Conservation (phyloP, 2,113 vertebrate species). For the Taxidea taxus region DNA sequence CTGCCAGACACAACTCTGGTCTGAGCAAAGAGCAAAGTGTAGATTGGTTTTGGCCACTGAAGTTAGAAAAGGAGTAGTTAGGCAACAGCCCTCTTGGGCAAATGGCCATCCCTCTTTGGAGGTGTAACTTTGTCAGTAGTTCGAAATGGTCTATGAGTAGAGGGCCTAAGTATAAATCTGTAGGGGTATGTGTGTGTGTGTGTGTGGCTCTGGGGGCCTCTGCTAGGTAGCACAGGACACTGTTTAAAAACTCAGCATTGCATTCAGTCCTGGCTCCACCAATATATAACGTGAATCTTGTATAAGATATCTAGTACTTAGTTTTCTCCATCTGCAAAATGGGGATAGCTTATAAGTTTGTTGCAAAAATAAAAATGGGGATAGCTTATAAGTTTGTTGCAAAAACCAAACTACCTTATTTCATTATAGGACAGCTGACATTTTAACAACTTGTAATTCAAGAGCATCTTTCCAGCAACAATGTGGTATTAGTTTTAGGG, state of each 20-base stretch:
- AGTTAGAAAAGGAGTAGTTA: neutral
- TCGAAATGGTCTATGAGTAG: neutral
- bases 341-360: neutral
- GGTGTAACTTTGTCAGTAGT: neutral
- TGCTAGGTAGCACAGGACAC: neutral
- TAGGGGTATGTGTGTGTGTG: accelerated
- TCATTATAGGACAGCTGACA: neutral
- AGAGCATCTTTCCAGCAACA: neutral
- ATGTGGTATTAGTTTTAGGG: neutral
- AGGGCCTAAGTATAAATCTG: neutral
- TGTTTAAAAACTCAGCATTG: neutral
- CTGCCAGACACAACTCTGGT: neutral
- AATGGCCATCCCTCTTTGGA: neutral
- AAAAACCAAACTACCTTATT: neutral
- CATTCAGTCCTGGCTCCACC: neutral
- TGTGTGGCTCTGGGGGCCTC: neutral
- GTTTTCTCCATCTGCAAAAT: neutral
- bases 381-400: neutral
- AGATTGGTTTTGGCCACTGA: neutral
- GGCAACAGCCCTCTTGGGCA: neutral
- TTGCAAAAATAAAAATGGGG: neutral
- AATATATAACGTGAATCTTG: neutral
- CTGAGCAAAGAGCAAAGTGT: neutral
- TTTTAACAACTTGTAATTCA: neutral
- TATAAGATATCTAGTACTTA: neutral